phyloP scores from a whole-genome alignment of 2,888 invertebrate species.

The Cephalotes varians region DNA sequence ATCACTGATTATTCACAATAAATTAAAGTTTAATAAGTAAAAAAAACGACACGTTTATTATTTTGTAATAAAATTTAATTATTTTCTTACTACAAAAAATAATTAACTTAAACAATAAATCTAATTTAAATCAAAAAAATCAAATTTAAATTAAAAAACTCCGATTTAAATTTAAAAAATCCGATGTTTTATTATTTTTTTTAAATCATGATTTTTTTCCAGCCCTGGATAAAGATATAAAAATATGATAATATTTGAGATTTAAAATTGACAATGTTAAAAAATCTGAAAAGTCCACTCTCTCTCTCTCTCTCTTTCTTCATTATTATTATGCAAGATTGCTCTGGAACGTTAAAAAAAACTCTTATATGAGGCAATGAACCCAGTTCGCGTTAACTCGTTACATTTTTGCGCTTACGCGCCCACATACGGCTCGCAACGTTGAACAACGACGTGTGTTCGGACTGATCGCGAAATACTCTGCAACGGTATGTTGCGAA shows the following conservation, averaged over 20 bases:
- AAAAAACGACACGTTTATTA: too few relatives aligned
- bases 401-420: background rate
- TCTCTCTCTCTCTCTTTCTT: background rate
- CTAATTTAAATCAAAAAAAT: too few relatives aligned
- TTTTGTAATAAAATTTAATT: too few relatives aligned
- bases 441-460: background rate
- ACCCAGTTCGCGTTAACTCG: background rate
- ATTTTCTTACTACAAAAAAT: too few relatives aligned
- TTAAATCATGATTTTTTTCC: too few relatives aligned
- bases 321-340: background rate
- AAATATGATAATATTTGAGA: background rate
- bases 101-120: too few relatives aligned
- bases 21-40: too few relatives aligned
- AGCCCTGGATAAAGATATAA: background rate
- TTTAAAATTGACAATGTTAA: slow-evolving; percentile 1
- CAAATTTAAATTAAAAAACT: too few relatives aligned
- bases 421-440: background rate
- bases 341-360: background rate
- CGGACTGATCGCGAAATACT: slow-evolving; percentile 14
- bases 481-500: background rate
- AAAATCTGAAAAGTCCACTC: background rate
- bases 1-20: too few relatives aligned
- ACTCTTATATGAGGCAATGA: slow-evolving; percentile 20
- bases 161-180: too few relatives aligned
- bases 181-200: too few relatives aligned